Evolutionary conservation across 2,797 vertebrate genomes (phyloP).

Genomic region (Enteromius viviparus): DNA sequence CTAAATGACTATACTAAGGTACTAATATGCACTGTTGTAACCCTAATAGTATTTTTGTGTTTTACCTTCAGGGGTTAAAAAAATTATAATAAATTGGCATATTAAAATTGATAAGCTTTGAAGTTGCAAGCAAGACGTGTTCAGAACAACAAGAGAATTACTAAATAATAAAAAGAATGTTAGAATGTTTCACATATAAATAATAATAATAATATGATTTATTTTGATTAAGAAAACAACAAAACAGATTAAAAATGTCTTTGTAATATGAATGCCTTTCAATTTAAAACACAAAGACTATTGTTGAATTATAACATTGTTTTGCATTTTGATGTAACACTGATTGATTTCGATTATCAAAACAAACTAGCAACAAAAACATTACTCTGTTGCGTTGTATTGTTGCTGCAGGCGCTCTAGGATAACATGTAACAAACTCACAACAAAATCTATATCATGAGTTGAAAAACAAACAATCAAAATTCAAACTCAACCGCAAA

Average conservation of each 20-base stretch:
- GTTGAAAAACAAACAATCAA: conserved; percentile 11
- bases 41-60: not conserved
- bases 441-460: conserved; percentile 1
- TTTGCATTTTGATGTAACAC: not conserved
- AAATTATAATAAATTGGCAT: no score
- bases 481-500: not conserved
- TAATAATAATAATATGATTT: not conserved
- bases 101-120: not conserved
- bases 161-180: not conserved
- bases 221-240: not conserved
- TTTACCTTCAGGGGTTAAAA: no score
- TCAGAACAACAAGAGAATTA: not conserved
- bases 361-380: not conserved
- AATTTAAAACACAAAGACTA: not conserved
- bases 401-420: not conserved
- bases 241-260: not conserved
- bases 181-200: not conserved
- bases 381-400: not conserved
- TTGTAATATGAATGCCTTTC: not conserved
- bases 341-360: not conserved
- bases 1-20: not conserved
- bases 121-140: not conserved
- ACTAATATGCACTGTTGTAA: not conserved
- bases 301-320: not conserved
- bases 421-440: not conserved